Base-by-base conservation (phyloP, 1,140 invertebrate genomes). In the Vanessa atalanta region DNA sequence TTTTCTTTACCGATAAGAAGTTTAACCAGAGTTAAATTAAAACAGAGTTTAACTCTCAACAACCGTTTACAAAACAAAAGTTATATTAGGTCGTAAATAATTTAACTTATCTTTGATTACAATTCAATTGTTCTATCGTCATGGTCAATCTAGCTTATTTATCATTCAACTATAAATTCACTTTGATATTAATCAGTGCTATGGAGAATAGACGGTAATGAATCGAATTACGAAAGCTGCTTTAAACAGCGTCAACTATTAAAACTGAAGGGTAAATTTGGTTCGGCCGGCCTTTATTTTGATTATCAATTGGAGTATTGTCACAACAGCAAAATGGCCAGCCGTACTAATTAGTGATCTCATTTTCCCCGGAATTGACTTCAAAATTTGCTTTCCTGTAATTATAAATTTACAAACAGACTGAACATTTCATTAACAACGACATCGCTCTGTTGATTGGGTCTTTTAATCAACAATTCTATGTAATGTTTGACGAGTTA, bases 321-420 rank as follows among this genome's bases (percentile, higher is more conserved):
- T 66, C 70, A 66, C 65, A 65, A 67, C 66, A 65, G 68, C 31
- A 15, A 72, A 78, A 78, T 78, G 76, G 65, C 64, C 63, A 76
- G 76, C 73, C 48, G 66, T 75, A 53, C 72, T 78, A 81, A 81
- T 79, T 81, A 81, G 77, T 71, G 79, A 76, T 76, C 79, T 81
- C 79, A 75, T 74, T 81, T 72, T 66, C 65, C 70, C 71, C 51
- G 57, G 72, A 78, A 76, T 78, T 78, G 79, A 74, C 77, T 81
- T 72, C 74, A 73, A 78, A 75, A 78, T 78, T 78, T 69, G 73
- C 73, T 78, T 78, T 75, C 65, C 72, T 75, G 69, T 75, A 75
- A 78, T 78, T 78, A 78, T 78, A 72, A 75, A 72, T 78, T 71
- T 71, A 78, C 72, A 78, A 78, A 78, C 70, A 75, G 65, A 65